These are phyloP conservation scores for Prostheceraeus crozeri DNA, from an alignment of 2,888 invertebrate species.

Conservation along the genomic window DNA sequence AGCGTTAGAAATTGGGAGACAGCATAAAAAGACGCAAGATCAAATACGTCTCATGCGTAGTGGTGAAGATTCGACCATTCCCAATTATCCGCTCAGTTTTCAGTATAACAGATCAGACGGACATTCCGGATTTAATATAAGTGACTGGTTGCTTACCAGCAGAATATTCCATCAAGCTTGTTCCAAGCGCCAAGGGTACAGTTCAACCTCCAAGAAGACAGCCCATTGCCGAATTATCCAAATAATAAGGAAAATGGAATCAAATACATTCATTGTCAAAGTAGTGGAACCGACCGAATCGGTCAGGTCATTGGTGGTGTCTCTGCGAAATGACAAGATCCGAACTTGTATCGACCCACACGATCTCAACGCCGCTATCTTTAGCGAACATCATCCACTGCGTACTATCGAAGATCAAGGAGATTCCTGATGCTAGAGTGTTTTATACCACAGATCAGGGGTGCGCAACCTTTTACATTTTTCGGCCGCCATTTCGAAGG, in stretches of 20 bases:
- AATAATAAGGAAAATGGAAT: slow-evolving; percentile 41
- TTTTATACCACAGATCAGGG: no score
- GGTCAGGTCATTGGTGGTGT: slow-evolving; percentile 42
- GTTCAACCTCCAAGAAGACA: neutral
- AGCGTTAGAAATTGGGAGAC: no score
- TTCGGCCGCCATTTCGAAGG: no score
- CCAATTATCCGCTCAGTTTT: no score
- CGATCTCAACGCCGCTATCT: slow-evolving; percentile 42
- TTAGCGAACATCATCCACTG: slow-evolving; percentile 41
- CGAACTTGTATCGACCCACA: slow-evolving; percentile 42
- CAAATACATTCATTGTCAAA: slow-evolving; percentile 39
- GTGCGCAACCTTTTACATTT: no score
- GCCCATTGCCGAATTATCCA: slow-evolving; percentile 36
- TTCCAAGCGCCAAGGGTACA: neutral
- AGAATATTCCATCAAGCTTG: slow-evolving; percentile 38
- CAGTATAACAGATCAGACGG: no score
- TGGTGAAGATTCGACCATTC: no score
- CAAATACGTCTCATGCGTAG: no score
- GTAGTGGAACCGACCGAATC: slow-evolving; percentile 43
- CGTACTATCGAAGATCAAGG: slow-evolving; percentile 41
- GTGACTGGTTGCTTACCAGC: slow-evolving; percentile 41
- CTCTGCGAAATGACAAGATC: slow-evolving; percentile 41
- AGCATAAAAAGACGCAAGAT: no score
- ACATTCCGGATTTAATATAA: slow-evolving; percentile 27
- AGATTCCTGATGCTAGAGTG: slow-evolving; percentile 39